A percentile compares a stretch with the other conserved stretches of the same genome.
Conservation (phyloP, 2,113 vertebrate genomes). For the Oenanthe oenanthe region DNA sequence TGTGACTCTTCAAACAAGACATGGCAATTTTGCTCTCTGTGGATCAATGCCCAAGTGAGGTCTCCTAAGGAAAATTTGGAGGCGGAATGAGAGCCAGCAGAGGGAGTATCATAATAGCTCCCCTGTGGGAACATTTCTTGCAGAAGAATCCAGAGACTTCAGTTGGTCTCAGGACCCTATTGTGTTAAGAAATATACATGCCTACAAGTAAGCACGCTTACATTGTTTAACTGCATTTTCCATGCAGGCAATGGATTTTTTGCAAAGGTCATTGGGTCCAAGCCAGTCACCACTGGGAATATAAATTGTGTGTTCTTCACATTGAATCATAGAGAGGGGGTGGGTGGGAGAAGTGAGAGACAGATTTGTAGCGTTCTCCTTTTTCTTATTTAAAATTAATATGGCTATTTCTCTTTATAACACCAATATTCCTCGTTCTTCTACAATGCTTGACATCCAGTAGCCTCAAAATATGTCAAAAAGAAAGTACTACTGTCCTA, state of each 20-base stretch:
- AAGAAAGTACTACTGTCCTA: background rate
- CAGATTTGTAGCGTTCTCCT: background rate
- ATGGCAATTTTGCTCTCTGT: background rate
- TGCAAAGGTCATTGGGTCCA: conserved; percentile 45
- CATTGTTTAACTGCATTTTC: conserved; percentile 59
- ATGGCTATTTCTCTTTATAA: background rate
- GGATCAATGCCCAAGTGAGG: background rate
- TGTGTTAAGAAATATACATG: conserved; percentile 55
- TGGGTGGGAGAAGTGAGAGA: background rate
- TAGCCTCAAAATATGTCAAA: background rate
- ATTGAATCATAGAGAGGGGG: background rate
- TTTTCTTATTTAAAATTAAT: background rate
- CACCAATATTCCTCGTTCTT: background rate
- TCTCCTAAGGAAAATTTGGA: conserved; percentile 9
- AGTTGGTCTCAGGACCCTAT: conserved; percentile 8
- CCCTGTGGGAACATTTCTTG: conserved; percentile 11
- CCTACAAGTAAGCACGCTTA: conserved; percentile 30
- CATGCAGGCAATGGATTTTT: conserved; percentile 26
- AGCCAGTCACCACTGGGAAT: conserved; percentile 31
- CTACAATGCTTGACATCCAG: background rate
- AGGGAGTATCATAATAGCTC: conserved; percentile 45
- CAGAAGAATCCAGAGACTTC: conserved; percentile 29
- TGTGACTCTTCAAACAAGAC: background rate
- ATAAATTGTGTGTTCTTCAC: conserved; percentile 6
- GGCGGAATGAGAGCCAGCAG: background rate